phyloP scores from a whole-genome alignment of 2,888 invertebrate species.

The Drymonia ruficornis region DNA sequence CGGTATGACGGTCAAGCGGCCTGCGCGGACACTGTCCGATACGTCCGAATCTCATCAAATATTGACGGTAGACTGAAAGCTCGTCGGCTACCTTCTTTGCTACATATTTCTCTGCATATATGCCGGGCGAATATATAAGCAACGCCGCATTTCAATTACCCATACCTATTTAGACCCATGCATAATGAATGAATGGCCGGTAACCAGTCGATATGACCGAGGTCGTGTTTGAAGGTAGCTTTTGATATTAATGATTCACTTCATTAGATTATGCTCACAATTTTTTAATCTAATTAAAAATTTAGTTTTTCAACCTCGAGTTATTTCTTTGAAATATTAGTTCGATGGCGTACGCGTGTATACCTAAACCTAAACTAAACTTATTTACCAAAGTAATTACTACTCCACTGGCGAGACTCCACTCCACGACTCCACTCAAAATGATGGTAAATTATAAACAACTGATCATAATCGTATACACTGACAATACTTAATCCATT shows the following conservation, averaged over 20 bases:
- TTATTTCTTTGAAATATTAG: constrained; percentile 10
- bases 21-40: constrained; percentile 41
- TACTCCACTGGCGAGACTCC: too few relatives aligned
- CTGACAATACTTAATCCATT: too few relatives aligned
- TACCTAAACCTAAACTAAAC: too few relatives aligned
- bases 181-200: constrained; percentile 35
- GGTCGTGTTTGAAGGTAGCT: constrained; percentile 7
- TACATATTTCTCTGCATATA: background rate
- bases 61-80: constrained; percentile 73
- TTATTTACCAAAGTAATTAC: too few relatives aligned
- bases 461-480: too few relatives aligned
- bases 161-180: constrained; percentile 20
- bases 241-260: too few relatives aligned
- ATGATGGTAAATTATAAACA: too few relatives aligned
- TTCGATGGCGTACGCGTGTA: too few relatives aligned
- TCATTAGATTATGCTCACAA: constrained; percentile 6
- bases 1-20: constrained; percentile 23
- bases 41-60: constrained; percentile 78
- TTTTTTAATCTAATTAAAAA: too few relatives aligned
- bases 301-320: background rate
- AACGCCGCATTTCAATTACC: constrained; percentile 38
- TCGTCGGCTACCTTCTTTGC: constrained; percentile 37
- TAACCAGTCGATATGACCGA: constrained; percentile 20
- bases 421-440: too few relatives aligned
- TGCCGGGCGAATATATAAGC: background rate